Conservation (phyloP, 2,113 vertebrate genomes). For the Nasalis larvatus region DNA sequence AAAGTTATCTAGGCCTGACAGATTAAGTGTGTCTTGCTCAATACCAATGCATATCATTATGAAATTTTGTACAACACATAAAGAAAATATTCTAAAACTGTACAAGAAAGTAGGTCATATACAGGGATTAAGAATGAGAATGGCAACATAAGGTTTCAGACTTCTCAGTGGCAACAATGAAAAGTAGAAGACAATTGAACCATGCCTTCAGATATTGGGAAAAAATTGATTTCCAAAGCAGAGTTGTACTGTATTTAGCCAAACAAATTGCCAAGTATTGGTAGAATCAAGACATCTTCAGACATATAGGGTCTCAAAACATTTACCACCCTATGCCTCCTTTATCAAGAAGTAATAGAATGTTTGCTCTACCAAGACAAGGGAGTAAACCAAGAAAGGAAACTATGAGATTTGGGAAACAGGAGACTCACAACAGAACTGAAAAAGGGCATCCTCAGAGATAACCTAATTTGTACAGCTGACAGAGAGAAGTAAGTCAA, state of each 20-base stretch:
- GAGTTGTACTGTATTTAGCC: neutral
- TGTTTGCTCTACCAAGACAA: neutral
- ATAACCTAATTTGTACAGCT: neutral
- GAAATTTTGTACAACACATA: neutral
- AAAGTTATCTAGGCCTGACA: neutral
- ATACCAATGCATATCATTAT: neutral
- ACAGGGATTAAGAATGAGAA: neutral
- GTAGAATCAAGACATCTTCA: constrained; percentile 25
- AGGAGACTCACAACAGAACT: neutral
- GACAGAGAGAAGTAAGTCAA: neutral
- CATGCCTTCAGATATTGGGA: neutral
- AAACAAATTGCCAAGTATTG: neutral
- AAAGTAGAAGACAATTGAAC: neutral
- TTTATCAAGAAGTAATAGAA: constrained; percentile 32
- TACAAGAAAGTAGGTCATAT: neutral
- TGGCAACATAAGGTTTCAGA: neutral
- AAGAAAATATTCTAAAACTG: constrained; percentile 19
- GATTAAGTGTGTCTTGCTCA: neutral
- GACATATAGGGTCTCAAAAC: neutral
- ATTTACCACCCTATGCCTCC: neutral
- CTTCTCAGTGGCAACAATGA: neutral
- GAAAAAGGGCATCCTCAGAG: neutral
- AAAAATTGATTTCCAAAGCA: neutral
- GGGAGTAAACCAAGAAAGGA: neutral
- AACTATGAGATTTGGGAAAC: neutral